Base-by-base conservation (phyloP, 64 coral and sea anemone genomes). In the Pachyseris speciosa region DNA sequence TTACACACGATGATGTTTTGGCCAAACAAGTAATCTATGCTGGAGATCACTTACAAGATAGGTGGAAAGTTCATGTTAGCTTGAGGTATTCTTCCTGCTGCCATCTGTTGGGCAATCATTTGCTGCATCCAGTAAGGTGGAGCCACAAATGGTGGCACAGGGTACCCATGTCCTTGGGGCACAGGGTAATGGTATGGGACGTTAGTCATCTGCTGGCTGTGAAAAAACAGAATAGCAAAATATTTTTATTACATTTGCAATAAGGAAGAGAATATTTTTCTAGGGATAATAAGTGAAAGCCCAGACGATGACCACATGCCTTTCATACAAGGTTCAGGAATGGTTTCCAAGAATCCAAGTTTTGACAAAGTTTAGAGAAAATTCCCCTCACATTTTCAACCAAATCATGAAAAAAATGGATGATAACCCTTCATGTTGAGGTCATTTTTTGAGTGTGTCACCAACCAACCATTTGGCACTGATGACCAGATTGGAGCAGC, bases 61-160 rank as follows among this genome's bases (percentile, higher is more conserved):
- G 66, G 64, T 83, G 64, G 88, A n/a, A 85, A 50, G 51, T 91
- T 80, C 94, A 95, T 81, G n/a, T 49, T 83, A 38, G 88, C 88
- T 15, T 69, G 83, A n/a, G 60, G 38, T 39, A 83, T 64, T 52
- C 94, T 87, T 17, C 83, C 84, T n/a, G 89, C 89, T 25, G 89
- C 94, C 84, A 92, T 84, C 67, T 92, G 90, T 17, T 95, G 93
- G 6, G 70, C 68, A 34, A 91, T 83, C 89, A 92, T 96, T 5
- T 96, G 94, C 43, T 93, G 91, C 84, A 93, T 81, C 91, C 91
- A 93, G 37, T 93, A 87, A 34, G 64, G 94, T 59, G 94, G 74
- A 38, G 89, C 73, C 37, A 91, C 71, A 77, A 96, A 78, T 31
- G 88, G 34, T 39, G 94, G 72, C 74, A 89, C 13, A 65, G 38